These are phyloP conservation scores for Brienomyrus brachyistius DNA, from an alignment of 2,113 vertebrate species.

Conservation along the genomic window DNA sequence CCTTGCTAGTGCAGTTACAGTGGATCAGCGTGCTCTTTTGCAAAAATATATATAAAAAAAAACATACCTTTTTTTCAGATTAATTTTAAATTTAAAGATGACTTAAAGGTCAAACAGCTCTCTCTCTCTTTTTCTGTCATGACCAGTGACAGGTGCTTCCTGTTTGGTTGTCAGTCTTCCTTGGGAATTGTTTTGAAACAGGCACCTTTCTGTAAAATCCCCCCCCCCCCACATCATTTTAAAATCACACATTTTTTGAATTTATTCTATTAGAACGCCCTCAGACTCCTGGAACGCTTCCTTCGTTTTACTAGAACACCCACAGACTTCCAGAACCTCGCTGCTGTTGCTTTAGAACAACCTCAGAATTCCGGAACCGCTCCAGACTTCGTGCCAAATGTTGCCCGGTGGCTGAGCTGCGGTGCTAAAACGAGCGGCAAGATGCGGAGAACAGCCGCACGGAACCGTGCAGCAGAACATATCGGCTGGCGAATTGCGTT, in stretches of 20 bases:
- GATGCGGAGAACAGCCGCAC: background rate
- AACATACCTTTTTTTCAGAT: background rate
- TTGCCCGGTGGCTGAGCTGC: background rate
- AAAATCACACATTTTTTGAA: background rate
- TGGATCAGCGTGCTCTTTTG: background rate
- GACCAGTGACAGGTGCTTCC: background rate
- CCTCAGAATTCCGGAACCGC: background rate
- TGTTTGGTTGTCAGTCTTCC: background rate
- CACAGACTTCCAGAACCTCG: background rate
- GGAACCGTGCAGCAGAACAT: background rate
- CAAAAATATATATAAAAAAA: background rate
- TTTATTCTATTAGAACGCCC: background rate
- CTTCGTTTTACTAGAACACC: background rate
- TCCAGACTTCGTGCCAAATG: background rate
- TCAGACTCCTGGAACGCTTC: background rate
- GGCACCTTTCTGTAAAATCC: background rate
- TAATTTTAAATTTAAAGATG: background rate
- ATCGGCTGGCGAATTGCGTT: background rate
- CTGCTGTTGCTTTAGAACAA: background rate
- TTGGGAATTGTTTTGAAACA: background rate
- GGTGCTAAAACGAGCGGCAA: background rate
- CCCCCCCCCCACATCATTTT: background rate
- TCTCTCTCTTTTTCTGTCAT: constrained; percentile 17
- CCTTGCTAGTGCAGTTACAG: background rate
- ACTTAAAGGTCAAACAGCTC: background rate